Base-by-base conservation (phyloP, 2,888 invertebrate genomes). In the Ceratothoa steindachneri region DNA sequence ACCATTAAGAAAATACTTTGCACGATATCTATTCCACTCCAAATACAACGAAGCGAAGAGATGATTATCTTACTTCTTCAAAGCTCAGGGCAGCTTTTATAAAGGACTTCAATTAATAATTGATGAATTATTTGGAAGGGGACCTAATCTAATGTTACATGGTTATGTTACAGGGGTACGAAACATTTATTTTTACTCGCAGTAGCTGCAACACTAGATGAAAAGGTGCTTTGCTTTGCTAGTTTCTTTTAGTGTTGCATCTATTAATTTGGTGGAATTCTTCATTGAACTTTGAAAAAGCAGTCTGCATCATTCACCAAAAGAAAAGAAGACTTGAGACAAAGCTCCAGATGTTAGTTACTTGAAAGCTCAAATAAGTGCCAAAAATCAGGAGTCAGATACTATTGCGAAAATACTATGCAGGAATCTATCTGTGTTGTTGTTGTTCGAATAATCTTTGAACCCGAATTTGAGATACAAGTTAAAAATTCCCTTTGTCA, bases 341-440 rank as follows among this genome's bases (percentile, higher is more conserved):
- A 7, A 28, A 19, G 30, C 30, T 67, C 67, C 27, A 27, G 19
- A 30, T 29, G 67, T 30, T 29, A 27, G 30, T 30, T 19, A n/a
- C 30, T n/a, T n/a, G n/a, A n/a, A n/a, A n/a, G n/a, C n/a, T 29
- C 29, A 70, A 29, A 67, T 30, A 29, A 67, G 27, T 27, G 67
- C 30, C 2, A 2, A 30, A 28, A 30, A 67, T 22, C 12, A 2
- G 24, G 22, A 69, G 22, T 24, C 27, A 19, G 24, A 22, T 22
- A 30, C 67, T n/a, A 19, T 67, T 29, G 7, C 12, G n/a, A 29
- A 30, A 67, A 27, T 29, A 28, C n/a, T n/a, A n/a, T n/a, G n/a
- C n/a, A n/a, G n/a, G n/a, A 5, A 19, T 5, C 67, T n/a, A 29
- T 7, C 30, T 30, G 30, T n/a, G n/a, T n/a, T 19, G 30, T 2